Percentiles rank a stretch among this genome's conserved stretches.
Conservation (phyloP, 2,113 vertebrate genomes). For the Hoplias malabaricus region DNA sequence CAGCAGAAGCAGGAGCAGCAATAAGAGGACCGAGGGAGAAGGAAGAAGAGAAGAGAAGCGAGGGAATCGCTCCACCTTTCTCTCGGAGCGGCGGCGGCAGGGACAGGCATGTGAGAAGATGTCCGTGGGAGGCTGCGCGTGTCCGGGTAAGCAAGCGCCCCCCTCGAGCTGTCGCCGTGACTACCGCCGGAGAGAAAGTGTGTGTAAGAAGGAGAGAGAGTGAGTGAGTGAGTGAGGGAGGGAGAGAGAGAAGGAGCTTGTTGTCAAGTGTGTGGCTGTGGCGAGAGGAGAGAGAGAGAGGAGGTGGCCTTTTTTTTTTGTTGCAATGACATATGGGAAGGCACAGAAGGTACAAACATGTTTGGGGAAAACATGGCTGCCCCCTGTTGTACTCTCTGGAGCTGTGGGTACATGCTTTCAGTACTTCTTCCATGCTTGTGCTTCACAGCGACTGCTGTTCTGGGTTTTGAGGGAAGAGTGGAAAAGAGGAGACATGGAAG, state of each 20-base stretch:
- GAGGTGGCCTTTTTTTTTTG: conserved; percentile 59
- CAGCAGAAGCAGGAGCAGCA: conserved; percentile 54
- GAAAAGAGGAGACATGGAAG: conserved; percentile 13
- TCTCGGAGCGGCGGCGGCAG: conserved; percentile 67
- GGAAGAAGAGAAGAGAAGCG: conserved; percentile 50
- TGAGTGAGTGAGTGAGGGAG: conserved; percentile 41
- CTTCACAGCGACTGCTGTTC: not conserved
- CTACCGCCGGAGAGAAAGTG: conserved; percentile 47
- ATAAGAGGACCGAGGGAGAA: conserved; percentile 21
- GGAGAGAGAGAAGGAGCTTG: conserved; percentile 35
- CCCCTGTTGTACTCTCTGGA: conserved; percentile 34
- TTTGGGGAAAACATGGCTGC: conserved; percentile 44
- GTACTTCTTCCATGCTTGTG: not conserved
- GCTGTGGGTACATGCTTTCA: not conserved
- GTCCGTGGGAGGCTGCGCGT: conserved; percentile 92
- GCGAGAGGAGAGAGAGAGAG: conserved; percentile 50
- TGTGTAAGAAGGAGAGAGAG: not conserved
- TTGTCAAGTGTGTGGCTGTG: conserved; percentile 57
- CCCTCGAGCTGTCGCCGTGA: conserved; percentile 56
- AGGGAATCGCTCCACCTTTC: conserved; percentile 69
- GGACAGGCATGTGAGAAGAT: conserved; percentile 93
- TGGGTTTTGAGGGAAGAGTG: not conserved
- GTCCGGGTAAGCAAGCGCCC: conserved; percentile 84
- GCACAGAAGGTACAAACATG: conserved; percentile 38
- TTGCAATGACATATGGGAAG: conserved; percentile 74